phyloP scores from a whole-genome alignment of 2,888 invertebrate species.

The Vannuccia rotundouncinata region DNA sequence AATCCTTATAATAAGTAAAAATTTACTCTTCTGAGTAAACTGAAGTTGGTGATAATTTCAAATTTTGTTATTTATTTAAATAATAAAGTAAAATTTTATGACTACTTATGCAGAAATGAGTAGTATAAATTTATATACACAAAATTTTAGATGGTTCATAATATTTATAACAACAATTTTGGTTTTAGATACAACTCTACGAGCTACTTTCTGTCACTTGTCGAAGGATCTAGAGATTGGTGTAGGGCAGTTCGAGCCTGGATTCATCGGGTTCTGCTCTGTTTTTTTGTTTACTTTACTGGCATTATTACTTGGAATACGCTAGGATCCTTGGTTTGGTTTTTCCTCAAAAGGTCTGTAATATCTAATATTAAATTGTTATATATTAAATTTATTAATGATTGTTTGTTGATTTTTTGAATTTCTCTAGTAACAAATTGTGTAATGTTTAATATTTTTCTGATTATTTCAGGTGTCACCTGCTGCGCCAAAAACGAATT shows the following conservation, averaged over 20 bases:
- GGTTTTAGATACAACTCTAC: conserved; percentile 15
- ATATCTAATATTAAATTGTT: too few relatives aligned
- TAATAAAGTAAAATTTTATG: too few relatives aligned
- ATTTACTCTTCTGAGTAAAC: too few relatives aligned
- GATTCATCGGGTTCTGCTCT: background rate
- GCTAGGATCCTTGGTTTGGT: background rate
- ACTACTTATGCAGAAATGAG: too few relatives aligned
- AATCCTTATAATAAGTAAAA: background rate
- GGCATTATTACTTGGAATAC: conserved; percentile 13
- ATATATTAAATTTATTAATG: too few relatives aligned
- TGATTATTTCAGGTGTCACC: background rate
- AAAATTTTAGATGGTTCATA: too few relatives aligned
- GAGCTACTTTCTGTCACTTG: background rate
- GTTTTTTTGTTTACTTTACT: background rate
- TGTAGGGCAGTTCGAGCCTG: background rate
- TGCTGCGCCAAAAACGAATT: conserved; percentile 13
- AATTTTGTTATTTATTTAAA: too few relatives aligned
- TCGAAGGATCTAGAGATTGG: background rate
- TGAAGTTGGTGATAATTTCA: too few relatives aligned
- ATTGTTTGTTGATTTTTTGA: too few relatives aligned
- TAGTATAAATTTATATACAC: too few relatives aligned
- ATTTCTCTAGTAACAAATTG: too few relatives aligned
- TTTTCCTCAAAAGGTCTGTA: background rate
- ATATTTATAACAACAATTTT: too few relatives aligned
- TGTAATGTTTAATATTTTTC: background rate